Evolutionary conservation across 2,888 invertebrate genomes (phyloP), one percentile per base, ranked within the genome.

Genomic region (Trichopria drosophilae): DNA sequence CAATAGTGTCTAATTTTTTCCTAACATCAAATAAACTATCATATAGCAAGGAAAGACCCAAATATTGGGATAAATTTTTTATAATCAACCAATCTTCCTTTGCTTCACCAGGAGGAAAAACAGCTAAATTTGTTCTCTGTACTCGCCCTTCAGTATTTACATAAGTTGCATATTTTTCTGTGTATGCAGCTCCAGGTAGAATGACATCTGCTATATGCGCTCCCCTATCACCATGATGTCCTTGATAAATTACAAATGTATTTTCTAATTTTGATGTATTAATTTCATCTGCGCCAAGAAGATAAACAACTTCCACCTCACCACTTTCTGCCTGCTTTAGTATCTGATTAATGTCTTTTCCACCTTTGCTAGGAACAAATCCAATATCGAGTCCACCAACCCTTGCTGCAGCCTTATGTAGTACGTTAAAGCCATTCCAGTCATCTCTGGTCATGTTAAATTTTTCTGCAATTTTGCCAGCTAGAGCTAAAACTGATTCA

Each of bases 401-500:
- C 26, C 47, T 40, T 47, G 47, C 31, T 40, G 47, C 47, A 40
- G 40, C 47, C 22, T 32, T 31, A 31, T 47, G 47, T 34, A 47
- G 32, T 23, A 40, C 28, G 34, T 47, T 47, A 40, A 47, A 47
- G 39, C 47, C 47, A 40, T 47, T 47, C 47, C 47, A 47, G 26
- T 47, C 47, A n/a, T 47, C 47, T 31, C 47, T 31, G 32, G 41
- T 34, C 34, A 47, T 47, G 32, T 40, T 32, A 47, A 32, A 40
- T 40, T 40, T 40, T 47, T 40, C 47, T 3, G 29, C 48, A 48
- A 48, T 48, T 34, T 41, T 34, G 34, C 41, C 35, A 41, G 48
- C 48, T 34, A 34, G 26, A 41, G 24, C 5, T 41, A 48, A 29
- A 34, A 48, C 4, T 48, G 41, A 32, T 48, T 48, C 48, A 48